Conservation (phyloP, 1,140 invertebrate species). For the Trinorchestia longiramus region DNA sequence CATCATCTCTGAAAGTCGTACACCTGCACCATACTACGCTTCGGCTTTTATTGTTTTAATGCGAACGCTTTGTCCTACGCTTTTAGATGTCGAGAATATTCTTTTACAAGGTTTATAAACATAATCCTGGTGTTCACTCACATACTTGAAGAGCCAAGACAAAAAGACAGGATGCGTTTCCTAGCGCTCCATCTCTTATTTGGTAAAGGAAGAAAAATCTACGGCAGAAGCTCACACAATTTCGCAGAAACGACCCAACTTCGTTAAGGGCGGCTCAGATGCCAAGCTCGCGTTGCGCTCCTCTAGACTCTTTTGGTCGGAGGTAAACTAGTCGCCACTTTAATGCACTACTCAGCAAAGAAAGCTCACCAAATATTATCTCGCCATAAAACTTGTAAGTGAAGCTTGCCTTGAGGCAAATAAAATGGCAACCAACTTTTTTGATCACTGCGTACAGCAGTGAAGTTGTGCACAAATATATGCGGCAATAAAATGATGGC, state of each 20-base stretch:
- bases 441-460: background rate
- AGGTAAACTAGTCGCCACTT: background rate
- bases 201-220: conserved; percentile 28
- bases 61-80: too few species aligned
- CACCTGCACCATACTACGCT: too few species aligned
- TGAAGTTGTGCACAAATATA: background rate
- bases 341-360: background rate
- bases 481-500: background rate
- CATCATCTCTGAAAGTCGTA: too few species aligned
- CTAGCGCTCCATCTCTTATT: background rate
- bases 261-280: conserved; percentile 5
- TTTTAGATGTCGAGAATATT: background rate
- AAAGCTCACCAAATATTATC: background rate
- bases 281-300: background rate
- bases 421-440: background rate
- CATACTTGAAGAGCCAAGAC: background rate
- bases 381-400: background rate
- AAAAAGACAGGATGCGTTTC: background rate
- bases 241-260: conserved; percentile 34
- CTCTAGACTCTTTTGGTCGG: background rate
- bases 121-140: background rate
- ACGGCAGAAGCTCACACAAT: background rate
- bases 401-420: background rate
- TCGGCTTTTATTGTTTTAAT: too few species aligned
- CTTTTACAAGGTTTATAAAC: background rate